Conservation (phyloP, 2,113 vertebrate species). For the Prunella himalayana region DNA sequence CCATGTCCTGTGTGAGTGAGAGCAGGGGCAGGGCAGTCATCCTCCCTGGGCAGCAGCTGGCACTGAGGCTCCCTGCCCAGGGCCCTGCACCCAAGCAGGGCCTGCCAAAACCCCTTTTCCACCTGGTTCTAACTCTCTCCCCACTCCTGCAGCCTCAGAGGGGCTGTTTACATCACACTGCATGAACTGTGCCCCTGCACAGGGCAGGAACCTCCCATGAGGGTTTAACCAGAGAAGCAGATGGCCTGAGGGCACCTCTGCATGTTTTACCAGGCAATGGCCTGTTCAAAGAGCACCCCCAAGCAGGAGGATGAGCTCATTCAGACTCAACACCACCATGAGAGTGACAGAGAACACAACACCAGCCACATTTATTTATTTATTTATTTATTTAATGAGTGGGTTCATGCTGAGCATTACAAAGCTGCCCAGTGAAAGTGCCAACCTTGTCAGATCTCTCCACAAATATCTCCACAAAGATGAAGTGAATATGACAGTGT, state of each 20-base stretch:
- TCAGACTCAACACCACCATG: not conserved
- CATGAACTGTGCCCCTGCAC: not conserved
- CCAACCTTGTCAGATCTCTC: not conserved
- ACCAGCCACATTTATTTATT: not conserved
- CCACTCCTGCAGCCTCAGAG: not conserved
- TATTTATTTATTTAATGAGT: not conserved
- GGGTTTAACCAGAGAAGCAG: not conserved
- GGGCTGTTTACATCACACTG: fast-evolving
- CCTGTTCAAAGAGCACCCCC: not conserved
- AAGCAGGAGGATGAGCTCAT: not conserved
- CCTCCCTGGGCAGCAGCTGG: not conserved
- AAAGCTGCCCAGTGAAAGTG: not conserved
- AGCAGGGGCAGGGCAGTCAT: fast-evolving
- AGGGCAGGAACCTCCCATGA: not conserved
- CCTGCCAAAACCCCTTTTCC: not conserved
- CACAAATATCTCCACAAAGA: not conserved
- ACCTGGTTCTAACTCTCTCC: not conserved
- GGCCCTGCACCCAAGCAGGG: not conserved
- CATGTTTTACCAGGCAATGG: not conserved
- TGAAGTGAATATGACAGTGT: not conserved
- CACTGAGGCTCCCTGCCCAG: not conserved
- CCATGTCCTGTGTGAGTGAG: fast-evolving
- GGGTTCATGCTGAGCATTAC: not conserved
- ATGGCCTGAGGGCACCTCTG: not conserved
- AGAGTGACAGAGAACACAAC: not conserved